Conservation (phyloP, 64 coral and sea anemone genomes). For the Pachyseris speciosa region DNA sequence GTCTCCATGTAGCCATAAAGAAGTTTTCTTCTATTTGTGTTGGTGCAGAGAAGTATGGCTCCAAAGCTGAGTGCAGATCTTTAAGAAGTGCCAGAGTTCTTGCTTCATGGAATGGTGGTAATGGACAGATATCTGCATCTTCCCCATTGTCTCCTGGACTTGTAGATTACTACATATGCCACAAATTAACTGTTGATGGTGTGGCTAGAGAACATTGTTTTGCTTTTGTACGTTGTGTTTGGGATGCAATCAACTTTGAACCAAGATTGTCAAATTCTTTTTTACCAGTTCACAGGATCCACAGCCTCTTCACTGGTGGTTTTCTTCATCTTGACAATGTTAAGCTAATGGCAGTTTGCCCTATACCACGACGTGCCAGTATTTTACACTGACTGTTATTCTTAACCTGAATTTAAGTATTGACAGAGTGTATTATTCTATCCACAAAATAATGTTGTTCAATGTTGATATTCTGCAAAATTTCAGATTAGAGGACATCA, state of each 20-base stretch:
- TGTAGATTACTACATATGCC: conserved; percentile 29
- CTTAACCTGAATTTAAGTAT: background rate
- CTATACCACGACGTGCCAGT: conserved; percentile 3
- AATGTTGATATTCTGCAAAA: too few species aligned
- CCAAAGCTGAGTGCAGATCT: conserved; percentile 12
- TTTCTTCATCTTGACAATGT: conserved; percentile 3
- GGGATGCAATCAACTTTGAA: background rate
- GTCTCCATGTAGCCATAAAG: background rate
- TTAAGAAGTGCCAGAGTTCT: background rate
- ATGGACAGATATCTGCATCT: conserved; percentile 7
- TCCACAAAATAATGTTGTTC: background rate
- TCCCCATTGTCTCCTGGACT: conserved; percentile 4
- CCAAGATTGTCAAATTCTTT: background rate
- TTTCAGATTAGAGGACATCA: too few species aligned
- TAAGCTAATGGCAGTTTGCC: background rate
- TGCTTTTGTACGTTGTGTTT: conserved; percentile 19
- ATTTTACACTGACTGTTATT: background rate
- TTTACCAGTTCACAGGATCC: background rate
- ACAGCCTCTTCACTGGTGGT: background rate
- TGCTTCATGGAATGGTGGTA: conserved; percentile 24
- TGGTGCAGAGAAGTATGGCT: conserved; percentile 41
- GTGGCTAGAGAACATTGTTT: conserved; percentile 5
- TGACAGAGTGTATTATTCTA: too few species aligned
- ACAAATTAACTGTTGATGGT: conserved; percentile 25
- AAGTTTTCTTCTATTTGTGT: conserved; percentile 27